phyloP scores from a whole-genome alignment of 2,113 vertebrate genomes.

The Taurulus bubalis region DNA sequence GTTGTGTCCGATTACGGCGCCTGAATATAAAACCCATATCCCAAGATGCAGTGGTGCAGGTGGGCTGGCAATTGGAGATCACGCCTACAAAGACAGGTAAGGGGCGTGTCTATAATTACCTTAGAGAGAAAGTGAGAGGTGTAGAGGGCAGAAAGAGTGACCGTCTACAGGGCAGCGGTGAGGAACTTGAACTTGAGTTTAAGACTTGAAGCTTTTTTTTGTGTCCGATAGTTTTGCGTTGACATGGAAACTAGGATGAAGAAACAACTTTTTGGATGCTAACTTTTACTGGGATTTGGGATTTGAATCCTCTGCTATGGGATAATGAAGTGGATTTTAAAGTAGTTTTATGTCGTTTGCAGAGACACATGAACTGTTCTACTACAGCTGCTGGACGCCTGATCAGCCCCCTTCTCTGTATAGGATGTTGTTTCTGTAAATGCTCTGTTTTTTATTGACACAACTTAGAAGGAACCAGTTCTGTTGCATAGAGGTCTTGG shows the following conservation, averaged over 20 bases:
- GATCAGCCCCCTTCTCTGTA: constrained; percentile 1
- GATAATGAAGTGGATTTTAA: not conserved
- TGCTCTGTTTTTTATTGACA: constrained; percentile 65
- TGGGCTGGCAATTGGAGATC: constrained; percentile 78
- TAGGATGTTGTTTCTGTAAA: constrained; percentile 57
- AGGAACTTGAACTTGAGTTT: not conserved
- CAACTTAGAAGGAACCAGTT: constrained; percentile 58
- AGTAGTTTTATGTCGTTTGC: not conserved
- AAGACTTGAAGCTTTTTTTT: constrained; percentile 1
- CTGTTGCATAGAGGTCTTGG: constrained; percentile 41
- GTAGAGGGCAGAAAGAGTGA: constrained; percentile 28
- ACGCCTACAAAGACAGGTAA: constrained; percentile 81
- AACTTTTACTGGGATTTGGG: not conserved
- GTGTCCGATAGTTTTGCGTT: not conserved
- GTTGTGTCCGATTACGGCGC: constrained; percentile 16
- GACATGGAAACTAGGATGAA: constrained; percentile 31
- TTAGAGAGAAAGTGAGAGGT: constrained; percentile 35
- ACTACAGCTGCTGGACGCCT: not conserved
- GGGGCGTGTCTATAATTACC: constrained; percentile 62
- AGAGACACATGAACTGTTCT: not conserved
- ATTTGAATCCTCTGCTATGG: constrained; percentile 1
- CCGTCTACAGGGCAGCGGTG: constrained; percentile 66
- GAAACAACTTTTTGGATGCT: constrained; percentile 14
- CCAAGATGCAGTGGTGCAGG: constrained; percentile 83
- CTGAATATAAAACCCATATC: constrained; percentile 80